These are phyloP conservation scores for cat (Felis catus) DNA, from an alignment of 2,113 vertebrate species.

Conservation along the genomic window DNA sequence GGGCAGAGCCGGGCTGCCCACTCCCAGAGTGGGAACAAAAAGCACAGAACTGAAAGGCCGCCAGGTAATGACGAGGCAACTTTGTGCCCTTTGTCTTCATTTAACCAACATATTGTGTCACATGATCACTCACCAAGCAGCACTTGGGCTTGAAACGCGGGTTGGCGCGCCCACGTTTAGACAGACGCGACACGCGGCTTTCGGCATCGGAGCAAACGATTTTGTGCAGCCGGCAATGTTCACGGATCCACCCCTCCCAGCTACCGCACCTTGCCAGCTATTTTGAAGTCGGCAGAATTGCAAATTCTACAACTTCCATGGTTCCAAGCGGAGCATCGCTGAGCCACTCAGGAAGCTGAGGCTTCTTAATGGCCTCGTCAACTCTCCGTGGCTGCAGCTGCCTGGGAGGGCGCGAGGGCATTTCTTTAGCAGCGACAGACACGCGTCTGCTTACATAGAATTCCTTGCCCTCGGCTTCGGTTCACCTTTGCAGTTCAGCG, in stretches of 20 bases:
- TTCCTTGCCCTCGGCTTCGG: rapidly evolving
- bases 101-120: neutral
- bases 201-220: neutral
- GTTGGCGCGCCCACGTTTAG: rapidly evolving
- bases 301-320: neutral
- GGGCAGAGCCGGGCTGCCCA: neutral
- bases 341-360: rapidly evolving
- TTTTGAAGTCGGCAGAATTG: neutral
- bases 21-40: rapidly evolving
- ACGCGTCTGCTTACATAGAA: rapidly evolving
- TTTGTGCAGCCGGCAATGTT: rapidly evolving
- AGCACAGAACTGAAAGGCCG: neutral
- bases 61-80: neutral
- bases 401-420: neutral
- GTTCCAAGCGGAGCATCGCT: rapidly evolving
- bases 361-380: neutral
- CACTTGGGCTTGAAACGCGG: rapidly evolving
- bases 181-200: rapidly evolving
- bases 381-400: rapidly evolving
- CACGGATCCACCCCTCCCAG: neutral
- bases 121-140: too few relatives aligned
- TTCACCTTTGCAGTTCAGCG: neutral
- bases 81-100: neutral
- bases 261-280: rapidly evolving
- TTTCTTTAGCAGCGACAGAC: neutral